Percentiles rank a stretch among this genome's conserved stretches.
These are phyloP conservation scores for Heliconius ethilla DNA, from an alignment of 2,888 invertebrate genomes.

Conservation along the genomic window DNA sequence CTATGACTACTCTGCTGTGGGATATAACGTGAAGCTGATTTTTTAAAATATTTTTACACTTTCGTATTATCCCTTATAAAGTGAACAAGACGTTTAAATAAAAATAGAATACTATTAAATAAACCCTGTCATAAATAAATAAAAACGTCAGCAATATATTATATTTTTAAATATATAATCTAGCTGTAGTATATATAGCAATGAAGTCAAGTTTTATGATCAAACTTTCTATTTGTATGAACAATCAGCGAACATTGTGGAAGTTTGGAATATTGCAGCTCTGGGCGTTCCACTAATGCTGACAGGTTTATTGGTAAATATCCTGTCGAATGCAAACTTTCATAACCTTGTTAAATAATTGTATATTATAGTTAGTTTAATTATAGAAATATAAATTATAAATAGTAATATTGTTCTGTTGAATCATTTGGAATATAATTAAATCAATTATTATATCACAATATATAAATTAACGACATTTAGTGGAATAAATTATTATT, in stretches of 20 bases:
- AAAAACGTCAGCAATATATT: constrained; percentile 18
- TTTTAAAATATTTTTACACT: no score
- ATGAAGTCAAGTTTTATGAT: constrained; percentile 63
- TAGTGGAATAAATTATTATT: background rate
- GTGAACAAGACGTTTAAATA: background rate
- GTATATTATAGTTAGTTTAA: background rate
- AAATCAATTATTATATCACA: background rate
- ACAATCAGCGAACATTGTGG: constrained; percentile 64
- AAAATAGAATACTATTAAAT: background rate
- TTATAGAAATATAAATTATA: background rate
- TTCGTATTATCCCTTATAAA: background rate
- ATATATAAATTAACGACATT: constrained; percentile 7
- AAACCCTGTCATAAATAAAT: background rate
- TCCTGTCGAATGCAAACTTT: constrained; percentile 50
- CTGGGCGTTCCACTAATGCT: constrained; percentile 51
- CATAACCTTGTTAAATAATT: constrained; percentile 35
- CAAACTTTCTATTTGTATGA: constrained; percentile 60
- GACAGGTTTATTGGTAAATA: constrained; percentile 57
- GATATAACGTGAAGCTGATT: no score
- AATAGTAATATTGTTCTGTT: background rate
- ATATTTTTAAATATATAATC: constrained; percentile 48
- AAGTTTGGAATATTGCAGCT: constrained; percentile 56
- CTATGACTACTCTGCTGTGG: no score
- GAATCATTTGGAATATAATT: background rate
- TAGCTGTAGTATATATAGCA: constrained; percentile 48